These are phyloP conservation scores for Eulithis prunata DNA, from an alignment of 2,888 invertebrate genomes.

Conservation along the genomic window DNA sequence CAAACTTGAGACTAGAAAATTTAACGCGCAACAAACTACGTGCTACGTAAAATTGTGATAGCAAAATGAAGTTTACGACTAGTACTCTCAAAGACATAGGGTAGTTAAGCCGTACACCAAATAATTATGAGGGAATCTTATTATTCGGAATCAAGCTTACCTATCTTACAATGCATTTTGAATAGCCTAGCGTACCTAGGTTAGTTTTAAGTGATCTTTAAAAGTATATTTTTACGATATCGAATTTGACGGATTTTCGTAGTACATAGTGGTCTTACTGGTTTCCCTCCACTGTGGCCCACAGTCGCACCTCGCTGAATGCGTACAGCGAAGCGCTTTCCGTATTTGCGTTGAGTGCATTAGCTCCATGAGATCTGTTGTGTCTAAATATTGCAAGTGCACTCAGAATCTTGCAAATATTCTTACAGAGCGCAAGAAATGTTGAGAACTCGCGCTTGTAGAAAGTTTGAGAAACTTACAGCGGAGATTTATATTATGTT, in stretches of 20 bases:
- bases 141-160: too few relatives aligned
- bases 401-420: slow-evolving; percentile 12
- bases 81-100: too few relatives aligned
- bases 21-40: too few relatives aligned
- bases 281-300: slow-evolving; percentile 18
- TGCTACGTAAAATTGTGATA: too few relatives aligned
- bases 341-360: slow-evolving; percentile 30
- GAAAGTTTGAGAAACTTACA: neutral
- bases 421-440: slow-evolving; percentile 6
- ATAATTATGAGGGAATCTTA: too few relatives aligned
- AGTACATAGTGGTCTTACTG: slow-evolving; percentile 5
- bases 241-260: neutral
- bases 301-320: slow-evolving; percentile 29
- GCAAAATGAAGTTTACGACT: too few relatives aligned
- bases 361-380: slow-evolving; percentile 22
- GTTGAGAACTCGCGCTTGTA: neutral
- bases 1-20: too few relatives aligned
- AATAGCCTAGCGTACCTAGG: too few relatives aligned
- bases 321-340: slow-evolving; percentile 26
- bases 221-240: too few relatives aligned
- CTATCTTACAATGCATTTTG: too few relatives aligned
- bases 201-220: too few relatives aligned
- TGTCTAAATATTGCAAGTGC: slow-evolving; percentile 21
- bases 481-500: neutral
- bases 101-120: too few relatives aligned